phyloP scores from a whole-genome alignment of 2,113 vertebrate genomes.

The Callaeas wilsoni region DNA sequence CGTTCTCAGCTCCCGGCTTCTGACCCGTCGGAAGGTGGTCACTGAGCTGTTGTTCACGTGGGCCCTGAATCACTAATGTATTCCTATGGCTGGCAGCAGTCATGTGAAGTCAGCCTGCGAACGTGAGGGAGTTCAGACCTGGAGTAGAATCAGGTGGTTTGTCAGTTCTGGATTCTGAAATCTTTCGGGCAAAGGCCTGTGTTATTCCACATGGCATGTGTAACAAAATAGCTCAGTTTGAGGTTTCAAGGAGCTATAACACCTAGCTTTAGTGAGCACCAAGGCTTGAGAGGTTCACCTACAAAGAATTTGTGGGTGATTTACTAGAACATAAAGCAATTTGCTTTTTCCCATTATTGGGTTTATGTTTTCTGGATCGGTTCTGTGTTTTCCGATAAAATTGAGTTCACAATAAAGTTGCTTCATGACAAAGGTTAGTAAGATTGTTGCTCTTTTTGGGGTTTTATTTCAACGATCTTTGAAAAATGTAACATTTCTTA shows the following conservation, averaged over 20 bases:
- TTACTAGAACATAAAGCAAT: neutral
- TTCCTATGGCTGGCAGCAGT: fast-evolving
- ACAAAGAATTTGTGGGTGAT: neutral
- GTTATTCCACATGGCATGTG: fast-evolving
- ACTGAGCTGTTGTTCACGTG: neutral
- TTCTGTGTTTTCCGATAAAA: neutral
- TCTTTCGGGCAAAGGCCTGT: neutral
- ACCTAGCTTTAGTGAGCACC: neutral
- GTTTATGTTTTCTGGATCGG: neutral
- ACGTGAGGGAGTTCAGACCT: neutral
- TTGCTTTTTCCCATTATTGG: fast-evolving
- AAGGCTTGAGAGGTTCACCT: neutral
- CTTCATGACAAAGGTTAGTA: neutral
- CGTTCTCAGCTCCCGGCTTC: neutral
- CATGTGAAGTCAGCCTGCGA: neutral
- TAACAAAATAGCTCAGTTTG: neutral
- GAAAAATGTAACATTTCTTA: neutral
- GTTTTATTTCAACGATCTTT: neutral
- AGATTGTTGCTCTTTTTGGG: neutral
- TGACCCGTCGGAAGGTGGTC: no score
- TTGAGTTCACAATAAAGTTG: neutral
- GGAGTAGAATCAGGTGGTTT: neutral
- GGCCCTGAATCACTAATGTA: fast-evolving
- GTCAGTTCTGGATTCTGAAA: neutral
- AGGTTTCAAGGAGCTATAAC: neutral